Percentiles rank a stretch among this genome's conserved stretches.
These are phyloP conservation scores for Sicus ferrugineus DNA, from an alignment of 2,888 invertebrate genomes.

Conservation along the genomic window DNA sequence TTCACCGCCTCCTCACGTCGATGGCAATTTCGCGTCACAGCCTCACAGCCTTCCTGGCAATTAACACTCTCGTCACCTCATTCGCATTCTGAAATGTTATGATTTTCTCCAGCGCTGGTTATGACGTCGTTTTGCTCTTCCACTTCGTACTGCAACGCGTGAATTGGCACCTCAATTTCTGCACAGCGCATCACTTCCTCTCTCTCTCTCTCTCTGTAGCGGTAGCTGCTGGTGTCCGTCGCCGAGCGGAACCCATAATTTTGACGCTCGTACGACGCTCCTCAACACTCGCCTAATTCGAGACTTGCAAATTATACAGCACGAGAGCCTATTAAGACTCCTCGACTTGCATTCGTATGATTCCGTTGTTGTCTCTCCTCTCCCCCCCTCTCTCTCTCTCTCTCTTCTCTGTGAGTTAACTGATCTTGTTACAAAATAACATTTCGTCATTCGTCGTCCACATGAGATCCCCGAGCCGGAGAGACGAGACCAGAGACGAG, in stretches of 20 bases:
- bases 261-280: conserved; percentile 33
- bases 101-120: neutral
- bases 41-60: conserved; percentile 36
- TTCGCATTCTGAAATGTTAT: neutral
- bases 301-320: conserved; percentile 50
- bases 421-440: conserved; percentile 1
- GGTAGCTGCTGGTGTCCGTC: neutral
- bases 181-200: neutral
- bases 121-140: neutral
- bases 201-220: no score
- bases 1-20: conserved; percentile 13
- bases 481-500: neutral
- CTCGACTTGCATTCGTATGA: conserved; percentile 20
- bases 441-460: neutral
- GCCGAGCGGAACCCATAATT: conserved; percentile 16
- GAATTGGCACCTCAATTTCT: neutral
- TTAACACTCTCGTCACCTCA: conserved; percentile 45
- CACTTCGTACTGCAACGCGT: neutral
- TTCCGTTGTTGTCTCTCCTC: no score
- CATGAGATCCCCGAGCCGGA: neutral
- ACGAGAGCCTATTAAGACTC: conserved; percentile 32
- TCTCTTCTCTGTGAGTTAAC: neutral
- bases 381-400: neutral
- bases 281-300: conserved; percentile 48
- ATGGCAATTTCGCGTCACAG: neutral